Percentiles rank a stretch among this genome's conserved stretches.
These are phyloP conservation scores for Polylopha cassiicola DNA, from an alignment of 2,888 invertebrate genomes.

Conservation along the genomic window DNA sequence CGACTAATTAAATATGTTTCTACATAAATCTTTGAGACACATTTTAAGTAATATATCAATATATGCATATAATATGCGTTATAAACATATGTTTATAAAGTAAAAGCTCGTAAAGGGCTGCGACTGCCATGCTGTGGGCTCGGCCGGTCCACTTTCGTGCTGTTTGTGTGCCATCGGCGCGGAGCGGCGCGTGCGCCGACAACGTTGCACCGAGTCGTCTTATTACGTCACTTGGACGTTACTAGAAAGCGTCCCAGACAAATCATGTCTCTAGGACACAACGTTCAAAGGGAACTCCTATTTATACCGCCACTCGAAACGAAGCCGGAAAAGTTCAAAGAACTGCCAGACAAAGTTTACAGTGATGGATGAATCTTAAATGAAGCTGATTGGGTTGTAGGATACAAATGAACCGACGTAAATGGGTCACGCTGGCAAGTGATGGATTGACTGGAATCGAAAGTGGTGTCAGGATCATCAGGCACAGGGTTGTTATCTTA, in stretches of 20 bases:
- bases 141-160: conserved; percentile 57
- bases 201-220: conserved; percentile 31
- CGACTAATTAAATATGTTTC: conserved; percentile 7
- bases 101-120: conserved; percentile 23
- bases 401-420: conserved; percentile 16
- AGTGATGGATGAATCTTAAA: conserved; percentile 21
- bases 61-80: conserved; percentile 15
- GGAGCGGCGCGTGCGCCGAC: conserved; percentile 28
- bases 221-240: conserved; percentile 49
- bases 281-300: conserved; percentile 33
- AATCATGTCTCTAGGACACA: conserved; percentile 44
- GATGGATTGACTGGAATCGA: conserved; percentile 13
- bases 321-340: conserved; percentile 21
- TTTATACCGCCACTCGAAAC: conserved; percentile 21
- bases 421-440: conserved; percentile 14
- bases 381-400: conserved; percentile 19
- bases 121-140: conserved; percentile 28
- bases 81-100: conserved; percentile 21
- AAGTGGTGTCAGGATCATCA: conserved; percentile 14
- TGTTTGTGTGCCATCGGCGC: conserved; percentile 48
- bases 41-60: conserved; percentile 11
- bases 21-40: conserved; percentile 6
- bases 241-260: conserved; percentile 59
- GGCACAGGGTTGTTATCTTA: conserved; percentile 8
- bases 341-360: conserved; percentile 19